Evolutionary conservation across 2,113 vertebrate species (phyloP).

Genomic region (Entelurus aequoreus): DNA sequence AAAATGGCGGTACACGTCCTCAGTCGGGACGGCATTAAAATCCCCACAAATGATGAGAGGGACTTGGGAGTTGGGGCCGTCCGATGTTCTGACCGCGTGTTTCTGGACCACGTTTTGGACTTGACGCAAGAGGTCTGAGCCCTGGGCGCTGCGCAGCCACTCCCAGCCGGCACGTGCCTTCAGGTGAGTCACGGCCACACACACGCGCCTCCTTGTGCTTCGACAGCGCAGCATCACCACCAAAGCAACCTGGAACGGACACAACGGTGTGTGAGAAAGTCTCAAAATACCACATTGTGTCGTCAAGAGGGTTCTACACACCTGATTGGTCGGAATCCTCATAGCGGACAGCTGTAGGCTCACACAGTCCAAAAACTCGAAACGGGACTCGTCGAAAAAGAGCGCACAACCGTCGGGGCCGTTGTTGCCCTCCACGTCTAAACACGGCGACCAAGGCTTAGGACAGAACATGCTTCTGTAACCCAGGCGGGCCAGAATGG

Average conservation of each 20-base stretch:
- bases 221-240: constrained; percentile 80
- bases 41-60: constrained; percentile 90
- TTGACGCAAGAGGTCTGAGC: constrained; percentile 85
- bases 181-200: constrained; percentile 86
- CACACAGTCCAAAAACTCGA: constrained; percentile 72
- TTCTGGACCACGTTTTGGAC: constrained; percentile 76
- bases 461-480: constrained; percentile 89
- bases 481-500: constrained; percentile 82
- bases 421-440: constrained; percentile 88
- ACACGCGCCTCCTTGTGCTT: constrained; percentile 69
- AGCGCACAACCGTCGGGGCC: constrained; percentile 93
- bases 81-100: neutral
- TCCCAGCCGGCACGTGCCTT: constrained; percentile 94
- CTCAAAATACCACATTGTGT: neutral
- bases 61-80: neutral
- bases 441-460: constrained; percentile 89
- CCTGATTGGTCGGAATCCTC: constrained; percentile 90
- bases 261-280: neutral
- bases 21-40: constrained; percentile 87
- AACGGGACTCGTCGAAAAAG: constrained; percentile 83
- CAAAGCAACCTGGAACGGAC: constrained; percentile 74
- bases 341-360: constrained; percentile 81
- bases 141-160: constrained; percentile 86
- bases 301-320: constrained; percentile 5
- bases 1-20: constrained; percentile 89